These are phyloP conservation scores for Ptyas mucosa DNA, from an alignment of 2,113 vertebrate genomes.

Conservation along the genomic window DNA sequence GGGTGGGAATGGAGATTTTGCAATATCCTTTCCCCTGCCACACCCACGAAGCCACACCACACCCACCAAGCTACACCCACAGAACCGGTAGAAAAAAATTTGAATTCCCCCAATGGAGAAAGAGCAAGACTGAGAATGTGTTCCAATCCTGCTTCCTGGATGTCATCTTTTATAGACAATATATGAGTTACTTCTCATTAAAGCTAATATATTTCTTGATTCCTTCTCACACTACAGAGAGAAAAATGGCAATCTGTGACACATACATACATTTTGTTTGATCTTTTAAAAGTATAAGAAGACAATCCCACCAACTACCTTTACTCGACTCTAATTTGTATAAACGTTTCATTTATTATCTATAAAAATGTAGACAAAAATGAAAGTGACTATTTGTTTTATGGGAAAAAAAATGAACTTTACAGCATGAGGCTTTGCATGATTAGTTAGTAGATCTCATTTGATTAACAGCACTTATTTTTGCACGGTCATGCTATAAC, in stretches of 20 bases:
- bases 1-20: too few species aligned
- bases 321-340: not conserved
- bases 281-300: not conserved
- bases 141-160: slow-evolving; percentile 13
- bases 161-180: not conserved
- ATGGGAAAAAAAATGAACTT: not conserved
- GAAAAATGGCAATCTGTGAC: not conserved
- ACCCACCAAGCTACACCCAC: too few species aligned
- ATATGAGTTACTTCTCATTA: not conserved
- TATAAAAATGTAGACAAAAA: not conserved
- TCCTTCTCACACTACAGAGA: not conserved
- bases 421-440: not conserved
- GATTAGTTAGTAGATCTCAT: not conserved
- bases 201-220: not conserved
- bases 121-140: slow-evolving; percentile 60
- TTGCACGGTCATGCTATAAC: not conserved
- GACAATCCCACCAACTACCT: not conserved
- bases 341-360: not conserved
- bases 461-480: not conserved
- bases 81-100: too few species aligned
- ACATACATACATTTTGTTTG: not conserved
- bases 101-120: slow-evolving; percentile 12
- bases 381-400: not conserved
- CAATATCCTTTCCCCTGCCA: too few species aligned
- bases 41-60: too few species aligned